A percentile compares a stretch with the other conserved stretches of the same genome.
Conservation (phyloP, 2,888 invertebrate genomes). For the Xestia c-nigrum region DNA sequence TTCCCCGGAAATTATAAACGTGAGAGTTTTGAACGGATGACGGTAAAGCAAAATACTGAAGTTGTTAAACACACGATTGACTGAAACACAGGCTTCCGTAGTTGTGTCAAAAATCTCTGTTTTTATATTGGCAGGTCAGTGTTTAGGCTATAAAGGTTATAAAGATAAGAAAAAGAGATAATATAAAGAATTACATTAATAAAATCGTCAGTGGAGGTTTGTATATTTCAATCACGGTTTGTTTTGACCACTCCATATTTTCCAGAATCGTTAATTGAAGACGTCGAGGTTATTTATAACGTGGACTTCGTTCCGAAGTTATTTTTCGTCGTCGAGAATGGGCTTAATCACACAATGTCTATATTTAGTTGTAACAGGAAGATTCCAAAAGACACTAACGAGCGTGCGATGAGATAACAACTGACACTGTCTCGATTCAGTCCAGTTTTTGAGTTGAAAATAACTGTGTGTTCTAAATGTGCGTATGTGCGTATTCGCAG, state of each 20-base stretch:
- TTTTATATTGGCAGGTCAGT: conserved; percentile 19
- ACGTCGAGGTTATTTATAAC: conserved; percentile 42
- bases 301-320: conserved; percentile 25
- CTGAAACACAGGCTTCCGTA: conserved; percentile 33
- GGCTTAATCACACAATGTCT: conserved; percentile 20
- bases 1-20: conserved; percentile 42
- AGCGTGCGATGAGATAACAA: conserved; percentile 20
- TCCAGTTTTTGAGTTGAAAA: conserved; percentile 32
- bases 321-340: conserved; percentile 33
- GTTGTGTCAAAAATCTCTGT: conserved; percentile 30
- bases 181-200: neutral
- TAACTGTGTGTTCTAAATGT: conserved; percentile 2
- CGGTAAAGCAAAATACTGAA: conserved; percentile 43
- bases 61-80: conserved; percentile 32
- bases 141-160: neutral
- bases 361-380: conserved; percentile 22
- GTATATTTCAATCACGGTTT: conserved; percentile 40
- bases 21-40: conserved; percentile 26
- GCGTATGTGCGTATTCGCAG: neutral
- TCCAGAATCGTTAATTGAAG: conserved; percentile 11
- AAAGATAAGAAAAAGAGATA: conserved; percentile 12
- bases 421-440: conserved; percentile 25
- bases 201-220: conserved; percentile 30
- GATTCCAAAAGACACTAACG: conserved; percentile 9
- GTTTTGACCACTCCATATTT: conserved; percentile 29